phyloP scores from a whole-genome alignment of 2,888 invertebrate genomes.

The Limnephilus lunatus region DNA sequence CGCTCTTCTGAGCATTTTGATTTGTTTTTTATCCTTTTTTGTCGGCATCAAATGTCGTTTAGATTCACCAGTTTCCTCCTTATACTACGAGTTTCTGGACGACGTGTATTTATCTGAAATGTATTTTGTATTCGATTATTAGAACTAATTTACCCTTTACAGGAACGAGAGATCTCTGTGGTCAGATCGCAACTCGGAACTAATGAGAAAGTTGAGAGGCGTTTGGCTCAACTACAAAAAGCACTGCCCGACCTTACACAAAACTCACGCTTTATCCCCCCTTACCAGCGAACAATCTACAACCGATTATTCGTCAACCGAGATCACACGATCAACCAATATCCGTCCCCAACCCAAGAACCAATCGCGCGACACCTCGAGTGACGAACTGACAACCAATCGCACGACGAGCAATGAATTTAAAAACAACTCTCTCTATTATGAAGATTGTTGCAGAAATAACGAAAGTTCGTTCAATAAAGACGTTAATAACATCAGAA shows the following conservation, averaged over 20 bases:
- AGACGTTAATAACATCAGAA: not conserved
- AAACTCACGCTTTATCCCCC: constrained; percentile 48
- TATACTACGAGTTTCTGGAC: too few relatives aligned
- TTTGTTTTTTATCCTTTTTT: too few relatives aligned
- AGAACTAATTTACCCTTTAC: constrained; percentile 69
- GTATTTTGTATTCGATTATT: not conserved
- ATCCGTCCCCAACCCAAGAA: constrained; percentile 3
- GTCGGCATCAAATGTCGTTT: too few relatives aligned
- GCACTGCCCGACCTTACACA: constrained; percentile 71
- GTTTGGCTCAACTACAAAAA: constrained; percentile 81
- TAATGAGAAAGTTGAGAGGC: constrained; percentile 79
- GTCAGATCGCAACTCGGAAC: constrained; percentile 79
- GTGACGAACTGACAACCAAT: constrained; percentile 7
- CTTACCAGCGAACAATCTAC: constrained; percentile 70
- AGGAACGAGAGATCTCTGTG: constrained; percentile 80
- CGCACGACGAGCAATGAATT: constrained; percentile 1
- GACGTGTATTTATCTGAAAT: not conserved
- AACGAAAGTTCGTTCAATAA: not conserved
- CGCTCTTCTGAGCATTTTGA: too few relatives aligned
- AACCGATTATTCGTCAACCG: constrained; percentile 72
- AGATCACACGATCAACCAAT: constrained; percentile 67
- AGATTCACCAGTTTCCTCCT: too few relatives aligned
- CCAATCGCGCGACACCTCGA: constrained; percentile 19
- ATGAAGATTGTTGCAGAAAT: not conserved
- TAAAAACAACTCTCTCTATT: not conserved